phyloP scores from a whole-genome alignment of 2,797 vertebrate species.

The Centroberyx gerrardi region DNA sequence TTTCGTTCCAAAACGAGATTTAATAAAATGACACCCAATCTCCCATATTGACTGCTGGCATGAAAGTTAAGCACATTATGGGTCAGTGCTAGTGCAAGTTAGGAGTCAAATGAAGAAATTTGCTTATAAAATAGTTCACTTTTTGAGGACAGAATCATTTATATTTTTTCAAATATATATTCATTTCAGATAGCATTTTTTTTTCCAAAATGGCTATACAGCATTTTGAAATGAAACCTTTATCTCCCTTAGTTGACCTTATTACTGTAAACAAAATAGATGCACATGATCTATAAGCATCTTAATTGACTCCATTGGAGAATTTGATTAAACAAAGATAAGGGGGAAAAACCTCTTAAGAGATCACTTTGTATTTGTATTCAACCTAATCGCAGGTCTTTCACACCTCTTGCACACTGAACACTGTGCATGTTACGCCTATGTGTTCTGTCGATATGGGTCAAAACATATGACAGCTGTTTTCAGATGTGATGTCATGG shows the following conservation, averaged over 20 bases:
- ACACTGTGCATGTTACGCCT: not conserved
- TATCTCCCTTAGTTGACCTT: conserved; percentile 48
- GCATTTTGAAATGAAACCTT: too few species aligned
- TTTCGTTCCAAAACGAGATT: not conserved
- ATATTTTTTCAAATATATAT: too few species aligned
- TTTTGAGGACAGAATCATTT: too few species aligned
- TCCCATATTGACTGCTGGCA: too few species aligned
- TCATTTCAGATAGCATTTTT: too few species aligned
- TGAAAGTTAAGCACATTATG: too few species aligned
- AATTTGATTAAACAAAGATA: not conserved
- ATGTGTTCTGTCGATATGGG: conserved; percentile 13
- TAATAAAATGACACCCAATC: too few species aligned
- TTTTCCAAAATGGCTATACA: too few species aligned
- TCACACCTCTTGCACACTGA: not conserved
- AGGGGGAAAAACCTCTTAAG: not conserved
- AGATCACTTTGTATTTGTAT: too few species aligned
- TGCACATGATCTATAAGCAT: conserved; percentile 2
- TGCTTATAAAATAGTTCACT: too few species aligned
- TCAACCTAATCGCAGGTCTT: not conserved
- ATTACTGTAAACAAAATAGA: conserved; percentile 18
- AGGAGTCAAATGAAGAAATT: too few species aligned
- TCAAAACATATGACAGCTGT: conserved; percentile 40
- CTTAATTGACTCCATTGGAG: conserved; percentile 1
- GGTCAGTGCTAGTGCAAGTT: too few species aligned
- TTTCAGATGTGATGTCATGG: conserved; percentile 26